A percentile compares a stretch with the other conserved stretches of the same genome.
phyloP scores from a whole-genome alignment of 2,888 invertebrate species.

The Agapetus fuscipes region DNA sequence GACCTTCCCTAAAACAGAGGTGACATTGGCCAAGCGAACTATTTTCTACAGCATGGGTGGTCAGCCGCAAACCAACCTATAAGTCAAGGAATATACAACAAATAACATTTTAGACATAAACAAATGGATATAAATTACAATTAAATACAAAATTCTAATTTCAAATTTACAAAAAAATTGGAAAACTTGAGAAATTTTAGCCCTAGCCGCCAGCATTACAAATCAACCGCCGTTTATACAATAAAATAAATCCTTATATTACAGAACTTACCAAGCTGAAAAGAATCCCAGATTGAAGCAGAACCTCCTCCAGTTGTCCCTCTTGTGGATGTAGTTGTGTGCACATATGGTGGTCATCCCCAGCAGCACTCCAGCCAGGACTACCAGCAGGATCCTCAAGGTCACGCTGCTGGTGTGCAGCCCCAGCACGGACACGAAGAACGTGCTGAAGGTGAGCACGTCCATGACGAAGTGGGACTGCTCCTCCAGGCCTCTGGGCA shows the following conservation, averaged over 20 bases:
- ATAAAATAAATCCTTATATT: constrained; percentile 7
- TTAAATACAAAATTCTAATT: too few relatives aligned
- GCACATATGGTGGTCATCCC: constrained; percentile 50
- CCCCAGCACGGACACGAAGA: not conserved
- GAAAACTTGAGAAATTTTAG: too few relatives aligned
- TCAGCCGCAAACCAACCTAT: too few relatives aligned
- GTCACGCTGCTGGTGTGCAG: not conserved
- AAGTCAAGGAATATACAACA: too few relatives aligned
- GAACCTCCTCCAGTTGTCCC: constrained; percentile 69
- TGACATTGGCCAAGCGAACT: too few relatives aligned
- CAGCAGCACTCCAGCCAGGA: constrained; percentile 47
- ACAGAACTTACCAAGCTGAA: constrained; percentile 54
- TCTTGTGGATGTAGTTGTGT: constrained; percentile 71
- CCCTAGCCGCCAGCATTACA: too few relatives aligned
- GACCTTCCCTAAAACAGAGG: too few relatives aligned
- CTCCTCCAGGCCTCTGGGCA: constrained; percentile 32
- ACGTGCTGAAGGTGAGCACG: not conserved
- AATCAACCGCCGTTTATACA: too few relatives aligned
- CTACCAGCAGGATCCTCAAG: constrained; percentile 27
- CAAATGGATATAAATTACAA: too few relatives aligned
- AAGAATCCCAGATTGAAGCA: constrained; percentile 54
- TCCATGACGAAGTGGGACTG: constrained; percentile 22
- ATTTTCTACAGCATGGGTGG: too few relatives aligned
- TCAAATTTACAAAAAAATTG: too few relatives aligned
- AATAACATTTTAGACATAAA: too few relatives aligned